Evolutionary conservation across 2,113 vertebrate species (phyloP).

Genomic region (Prinia subflava): DNA sequence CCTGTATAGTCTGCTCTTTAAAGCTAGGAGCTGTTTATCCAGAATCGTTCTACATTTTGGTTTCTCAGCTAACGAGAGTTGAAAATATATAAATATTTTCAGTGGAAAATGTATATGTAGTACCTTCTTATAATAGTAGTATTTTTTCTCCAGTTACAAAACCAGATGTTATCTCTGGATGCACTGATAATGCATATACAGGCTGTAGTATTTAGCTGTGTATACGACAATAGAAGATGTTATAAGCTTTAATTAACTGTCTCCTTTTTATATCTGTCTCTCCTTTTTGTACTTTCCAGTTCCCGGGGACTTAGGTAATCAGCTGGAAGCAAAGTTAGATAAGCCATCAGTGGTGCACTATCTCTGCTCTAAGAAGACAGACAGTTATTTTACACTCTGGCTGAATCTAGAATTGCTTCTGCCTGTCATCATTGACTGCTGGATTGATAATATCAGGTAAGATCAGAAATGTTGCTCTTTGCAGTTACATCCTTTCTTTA

Average conservation of each 20-base stretch:
- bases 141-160: neutral
- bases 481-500: neutral
- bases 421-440: conserved; percentile 94
- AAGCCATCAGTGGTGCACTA: conserved; percentile 96
- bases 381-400: conserved; percentile 93
- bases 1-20: neutral
- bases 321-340: conserved; percentile 93
- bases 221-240: neutral
- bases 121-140: neutral
- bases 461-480: neutral
- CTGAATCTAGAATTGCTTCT: conserved; percentile 93
- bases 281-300: conserved; percentile 70
- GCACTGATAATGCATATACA: neutral
- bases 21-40: neutral
- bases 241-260: neutral
- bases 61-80: neutral
- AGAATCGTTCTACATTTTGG: neutral
- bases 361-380: conserved; percentile 93
- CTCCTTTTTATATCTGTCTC: neutral
- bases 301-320: conserved; percentile 95
- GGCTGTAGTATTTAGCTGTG: neutral
- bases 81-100: neutral
- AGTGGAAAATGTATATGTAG: neutral
- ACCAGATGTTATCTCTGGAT: neutral
- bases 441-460: conserved; percentile 98